Evolutionary conservation across 2,888 invertebrate genomes (phyloP), one percentile per base, ranked within the genome.

Genomic region (Fissipunctia ypsillon): DNA sequence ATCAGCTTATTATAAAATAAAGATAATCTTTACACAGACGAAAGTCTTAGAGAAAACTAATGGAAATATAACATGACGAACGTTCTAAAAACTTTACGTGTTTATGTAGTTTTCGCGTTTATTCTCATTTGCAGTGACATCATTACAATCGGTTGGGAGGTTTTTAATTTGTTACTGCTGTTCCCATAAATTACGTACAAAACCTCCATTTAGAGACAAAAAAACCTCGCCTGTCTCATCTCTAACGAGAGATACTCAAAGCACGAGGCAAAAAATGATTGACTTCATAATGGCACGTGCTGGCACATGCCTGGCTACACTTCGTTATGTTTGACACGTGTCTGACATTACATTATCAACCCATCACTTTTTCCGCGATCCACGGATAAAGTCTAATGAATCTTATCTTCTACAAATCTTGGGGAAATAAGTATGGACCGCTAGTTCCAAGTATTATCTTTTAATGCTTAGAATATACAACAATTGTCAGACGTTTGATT

Each of bases 251-350:
- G 10, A 38, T 25, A 63, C 25, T 73, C 50, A 52, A 69, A 54
- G 66, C 75, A 38, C 5, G 3, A 43, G 9, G 54, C 50, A 81
- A 70, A 81, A 81, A 71, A 16, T 70, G 73, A 81, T 54, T 73
- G 81, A 71, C 81, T 38, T 43, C 38, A 69, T 61, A 81, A 78
- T 81, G 12, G 60, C 9, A 54, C 25, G 10, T 16, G 25, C 22
- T 59, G 35, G 22, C 43, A 45, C 38, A 35, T 48, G 63, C 19
- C 35, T 50, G 67, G 10, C 75, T 64, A 14, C 76, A 80, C 60
- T 35, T 56, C 63, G 25, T 45, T 73, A 14, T 48, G 60, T 54
- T 69, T 65, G 73, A 81, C 64, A 54, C 54, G 41, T n/a, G 35
- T 48, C 41, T 35, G 73, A 61, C 65, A 16, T 63, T 72, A 61